These are phyloP conservation scores for Parthenolecanium corni DNA, from an alignment of 2,888 invertebrate species.

Conservation along the genomic window DNA sequence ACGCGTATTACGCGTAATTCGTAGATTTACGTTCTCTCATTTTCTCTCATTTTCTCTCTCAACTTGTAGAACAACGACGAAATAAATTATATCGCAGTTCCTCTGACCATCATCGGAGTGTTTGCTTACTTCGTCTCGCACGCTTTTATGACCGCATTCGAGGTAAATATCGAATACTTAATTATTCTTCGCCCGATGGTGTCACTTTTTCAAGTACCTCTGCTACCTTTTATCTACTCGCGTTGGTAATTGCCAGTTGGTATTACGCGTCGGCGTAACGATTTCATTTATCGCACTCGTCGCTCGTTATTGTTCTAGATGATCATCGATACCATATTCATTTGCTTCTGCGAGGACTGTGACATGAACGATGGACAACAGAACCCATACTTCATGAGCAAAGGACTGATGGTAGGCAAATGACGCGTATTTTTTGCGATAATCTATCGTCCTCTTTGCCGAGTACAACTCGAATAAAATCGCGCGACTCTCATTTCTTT, in stretches of 20 bases:
- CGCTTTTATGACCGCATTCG: conserved; percentile 60
- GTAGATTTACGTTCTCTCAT: too few species aligned
- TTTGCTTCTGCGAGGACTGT: conserved; percentile 59
- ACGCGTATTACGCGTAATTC: too few species aligned
- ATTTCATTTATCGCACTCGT: too few species aligned
- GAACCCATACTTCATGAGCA: conserved; percentile 53
- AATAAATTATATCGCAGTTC: conserved; percentile 50
- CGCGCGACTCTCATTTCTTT: neutral
- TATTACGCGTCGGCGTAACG: too few species aligned
- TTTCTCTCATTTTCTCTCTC: conserved; percentile 2
- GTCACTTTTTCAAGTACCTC: too few species aligned
- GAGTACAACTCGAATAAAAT: neutral
- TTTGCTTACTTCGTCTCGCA: conserved; percentile 58
- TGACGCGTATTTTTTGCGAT: neutral
- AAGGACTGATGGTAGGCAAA: conserved; percentile 47
- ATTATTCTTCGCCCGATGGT: too few species aligned
- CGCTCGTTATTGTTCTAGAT: too few species aligned
- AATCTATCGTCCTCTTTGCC: neutral
- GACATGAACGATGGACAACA: conserved; percentile 51
- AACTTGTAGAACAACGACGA: conserved; percentile 43
- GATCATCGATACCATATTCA: conserved; percentile 55
- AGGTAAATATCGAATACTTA: conserved; percentile 48
- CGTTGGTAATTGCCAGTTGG: too few species aligned
- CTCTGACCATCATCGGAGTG: conserved; percentile 49
- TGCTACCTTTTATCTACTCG: too few species aligned